These are phyloP conservation scores for Hippocampus abdominalis DNA, from an alignment of 2,113 vertebrate genomes.

Conservation along the genomic window DNA sequence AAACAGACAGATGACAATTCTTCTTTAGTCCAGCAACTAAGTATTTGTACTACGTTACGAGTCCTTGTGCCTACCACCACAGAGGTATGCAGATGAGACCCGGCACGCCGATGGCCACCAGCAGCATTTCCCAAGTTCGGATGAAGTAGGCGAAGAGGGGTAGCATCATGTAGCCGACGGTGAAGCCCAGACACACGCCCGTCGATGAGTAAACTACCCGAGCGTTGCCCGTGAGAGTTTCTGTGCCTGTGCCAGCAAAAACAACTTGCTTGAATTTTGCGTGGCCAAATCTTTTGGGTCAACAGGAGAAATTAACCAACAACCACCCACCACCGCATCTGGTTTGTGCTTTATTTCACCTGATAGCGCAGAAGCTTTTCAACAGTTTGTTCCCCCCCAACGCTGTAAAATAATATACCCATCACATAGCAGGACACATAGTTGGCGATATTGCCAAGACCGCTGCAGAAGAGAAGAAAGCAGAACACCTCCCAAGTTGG, in stretches of 20 bases:
- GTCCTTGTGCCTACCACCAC: slow-evolving; percentile 81
- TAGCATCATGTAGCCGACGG: slow-evolving; percentile 81
- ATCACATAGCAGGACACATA: not conserved
- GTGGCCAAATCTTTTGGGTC: too few relatives aligned
- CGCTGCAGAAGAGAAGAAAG: not conserved
- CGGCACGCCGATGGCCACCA: slow-evolving; percentile 70
- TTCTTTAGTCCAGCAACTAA: too few relatives aligned
- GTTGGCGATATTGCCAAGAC: not conserved
- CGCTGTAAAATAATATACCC: not conserved
- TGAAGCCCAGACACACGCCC: slow-evolving; percentile 76
- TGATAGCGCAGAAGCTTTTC: not conserved
- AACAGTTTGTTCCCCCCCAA: too few relatives aligned
- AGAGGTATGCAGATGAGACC: slow-evolving; percentile 73
- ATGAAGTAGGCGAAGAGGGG: slow-evolving; percentile 79
- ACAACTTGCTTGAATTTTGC: not conserved
- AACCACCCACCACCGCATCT: too few relatives aligned
- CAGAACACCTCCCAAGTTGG: not conserved
- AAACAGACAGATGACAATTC: too few relatives aligned
- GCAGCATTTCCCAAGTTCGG: slow-evolving; percentile 76
- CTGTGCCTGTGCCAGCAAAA: slow-evolving; percentile 69
- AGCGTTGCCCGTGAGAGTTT: slow-evolving; percentile 77
- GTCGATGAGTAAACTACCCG: slow-evolving; percentile 76
- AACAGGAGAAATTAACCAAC: too few relatives aligned
- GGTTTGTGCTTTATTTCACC: too few relatives aligned
- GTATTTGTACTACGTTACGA: not conserved